Base-by-base conservation (phyloP, 2,113 vertebrate species). In the Perca schrenkii region DNA sequence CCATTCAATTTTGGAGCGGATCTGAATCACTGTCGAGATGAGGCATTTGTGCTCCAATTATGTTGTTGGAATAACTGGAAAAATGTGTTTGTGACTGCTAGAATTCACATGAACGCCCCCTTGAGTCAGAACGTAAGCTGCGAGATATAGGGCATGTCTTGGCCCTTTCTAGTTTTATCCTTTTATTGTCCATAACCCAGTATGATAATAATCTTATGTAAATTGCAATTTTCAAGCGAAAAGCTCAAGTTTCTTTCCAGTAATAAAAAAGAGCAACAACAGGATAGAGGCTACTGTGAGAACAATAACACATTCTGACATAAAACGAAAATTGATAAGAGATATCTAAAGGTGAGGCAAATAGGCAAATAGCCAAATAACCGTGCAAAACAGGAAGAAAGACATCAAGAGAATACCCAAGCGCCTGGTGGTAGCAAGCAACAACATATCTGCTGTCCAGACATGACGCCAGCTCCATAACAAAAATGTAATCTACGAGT, bases 401-500 rank as follows among this genome's bases (percentile, higher is more conserved):
- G 1, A 25, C 8, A 46, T 17, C 8, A 57, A 57, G 8, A 57
- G 8, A n/a, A 68, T 5, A 8, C 17, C 50, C 5, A 56, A 8
- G 56, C 15, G 52, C 43, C 19, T 25, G 34, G 13, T 15, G 25
- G 19, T 46, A 25, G 28, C 21, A 56, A 22, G 68, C 47, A 54
- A n/a, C 12, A 34, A 6, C 7, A 46, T n/a, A 34, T 61, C 43
- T 46, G 19, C 3, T 8, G 28, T 11, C 66, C 52, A 72, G 49
- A 73, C 49, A 49, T 17, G 19, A 53, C 17, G n/a, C 19, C 17
- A 13, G 4, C 43, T 53, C 22, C 10, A 60, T 65, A 60, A 62
- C 40, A 78, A 62, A 75, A 50, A 36, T 71, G 49, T 36, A n/a
- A 85, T 69, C 34, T 52, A 46, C 71, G 69, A 57, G 73, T 74